Percentiles rank a stretch among this genome's conserved stretches.
Conservation (phyloP, 2,113 vertebrate species). For the Crotalus tigris region DNA sequence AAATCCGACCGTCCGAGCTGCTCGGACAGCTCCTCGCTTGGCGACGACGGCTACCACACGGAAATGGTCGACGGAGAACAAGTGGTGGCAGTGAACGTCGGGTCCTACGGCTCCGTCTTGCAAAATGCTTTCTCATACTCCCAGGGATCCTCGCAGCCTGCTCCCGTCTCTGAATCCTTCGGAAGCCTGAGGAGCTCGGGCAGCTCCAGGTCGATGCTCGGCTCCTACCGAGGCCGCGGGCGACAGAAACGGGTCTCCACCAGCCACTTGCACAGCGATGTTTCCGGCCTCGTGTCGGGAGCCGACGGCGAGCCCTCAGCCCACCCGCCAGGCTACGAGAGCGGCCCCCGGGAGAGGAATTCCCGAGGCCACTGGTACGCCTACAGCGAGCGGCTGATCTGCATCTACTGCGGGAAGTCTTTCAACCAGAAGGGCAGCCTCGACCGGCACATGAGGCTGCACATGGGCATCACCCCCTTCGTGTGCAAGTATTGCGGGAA, state of each 20-base stretch:
- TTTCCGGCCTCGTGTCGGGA: slow-evolving; percentile 69
- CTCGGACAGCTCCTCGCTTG: slow-evolving; percentile 93
- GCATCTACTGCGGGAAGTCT: slow-evolving; percentile 98
- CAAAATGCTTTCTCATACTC: slow-evolving; percentile 88
- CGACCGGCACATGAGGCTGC: slow-evolving; percentile 96
- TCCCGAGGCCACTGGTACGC: slow-evolving; percentile 92
- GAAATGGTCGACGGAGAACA: slow-evolving; percentile 97
- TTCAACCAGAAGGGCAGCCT: slow-evolving; percentile 99
- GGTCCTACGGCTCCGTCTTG: slow-evolving; percentile 88
- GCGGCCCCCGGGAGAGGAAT: slow-evolving; percentile 83
- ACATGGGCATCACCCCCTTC: slow-evolving; percentile 99
- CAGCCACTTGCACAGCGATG: slow-evolving; percentile 68
- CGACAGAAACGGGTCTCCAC: slow-evolving; percentile 81
- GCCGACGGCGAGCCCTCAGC: slow-evolving; percentile 68
- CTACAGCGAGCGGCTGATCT: slow-evolving; percentile 91
- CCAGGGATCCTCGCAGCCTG: slow-evolving; percentile 71
- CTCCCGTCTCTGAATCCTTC: slow-evolving; percentile 73
- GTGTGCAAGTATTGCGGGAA: slow-evolving; percentile 98
- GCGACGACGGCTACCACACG: slow-evolving; percentile 94
- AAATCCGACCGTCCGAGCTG: slow-evolving; percentile 90
- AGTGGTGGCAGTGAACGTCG: slow-evolving; percentile 90
- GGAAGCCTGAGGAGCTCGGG: slow-evolving; percentile 87
- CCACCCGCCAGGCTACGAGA: slow-evolving; percentile 78
- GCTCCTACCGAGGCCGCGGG: slow-evolving; percentile 85
- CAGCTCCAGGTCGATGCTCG: slow-evolving; percentile 90